Evolutionary conservation across 2,888 invertebrate species (phyloP), one percentile per base, ranked within the genome.

Genomic region (Heteromurus nitidus): DNA sequence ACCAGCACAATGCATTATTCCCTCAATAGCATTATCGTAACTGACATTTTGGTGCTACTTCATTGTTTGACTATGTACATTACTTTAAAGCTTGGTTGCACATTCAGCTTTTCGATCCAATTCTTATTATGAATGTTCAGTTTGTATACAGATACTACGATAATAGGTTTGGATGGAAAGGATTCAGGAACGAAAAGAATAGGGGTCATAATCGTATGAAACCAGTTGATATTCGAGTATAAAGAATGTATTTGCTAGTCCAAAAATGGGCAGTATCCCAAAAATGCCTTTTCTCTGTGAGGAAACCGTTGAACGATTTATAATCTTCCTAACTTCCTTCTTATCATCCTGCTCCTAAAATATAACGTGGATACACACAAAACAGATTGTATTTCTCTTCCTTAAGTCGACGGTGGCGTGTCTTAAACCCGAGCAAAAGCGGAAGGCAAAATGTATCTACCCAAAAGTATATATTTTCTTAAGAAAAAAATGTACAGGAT

Each of bases 251-350:
- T 31, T n/a, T n/a, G n/a, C 36, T 13, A 30, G 20, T 3, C 36
- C 18, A 18, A 31, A 26, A 64, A n/a, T 18, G 62, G 62, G 31
- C 31, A 64, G 13, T 22, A 22, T 36, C 62, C 62, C 31, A 64
- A 64, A 64, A 64, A 64, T 64, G 62, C 28, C 28, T 28, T 64
- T 36, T 30, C 62, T 64, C 9, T n/a, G 62, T 18, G 24, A 64
- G 62, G 62, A 64, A 64, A 64, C 62, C 62, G 62, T 64, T 64
- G 62, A 64, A 64, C 62, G 62, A 64, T 64, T 64, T 64, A 64
- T 64, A 64, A 64, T 64, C 62, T 64, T 64, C 62, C 62, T 64
- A 31, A 64, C 62, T 64, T 64, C 62, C 62, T 64, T 18, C 31
- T 30, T 64, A 31, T 64, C 62, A 64, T 64, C 62, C 62, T 64